Evolutionary conservation across 2,888 invertebrate genomes (phyloP).

Genomic region (Habroteleia sp.): DNA sequence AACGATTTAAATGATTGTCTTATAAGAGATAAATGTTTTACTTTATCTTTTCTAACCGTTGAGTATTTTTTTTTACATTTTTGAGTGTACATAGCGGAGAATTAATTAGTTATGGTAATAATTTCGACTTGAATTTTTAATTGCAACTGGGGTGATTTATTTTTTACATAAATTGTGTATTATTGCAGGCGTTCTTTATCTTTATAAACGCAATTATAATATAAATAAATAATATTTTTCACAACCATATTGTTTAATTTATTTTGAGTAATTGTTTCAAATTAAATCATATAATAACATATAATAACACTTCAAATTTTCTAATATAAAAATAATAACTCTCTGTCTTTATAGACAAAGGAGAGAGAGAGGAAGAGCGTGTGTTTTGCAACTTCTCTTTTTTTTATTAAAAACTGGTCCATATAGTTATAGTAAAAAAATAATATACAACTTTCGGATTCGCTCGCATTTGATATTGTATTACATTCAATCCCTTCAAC

Average conservation of each 20-base stretch:
- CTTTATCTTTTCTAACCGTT: constrained; percentile 35
- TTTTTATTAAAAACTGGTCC: too few species aligned
- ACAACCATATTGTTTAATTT: constrained; percentile 21
- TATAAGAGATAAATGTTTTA: constrained; percentile 32
- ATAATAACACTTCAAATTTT: too few species aligned
- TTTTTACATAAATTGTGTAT: constrained; percentile 49
- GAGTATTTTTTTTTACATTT: constrained; percentile 30
- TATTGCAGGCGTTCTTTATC: constrained; percentile 27
- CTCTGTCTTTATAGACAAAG: too few species aligned
- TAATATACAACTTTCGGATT: too few species aligned
- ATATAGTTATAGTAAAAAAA: too few species aligned
- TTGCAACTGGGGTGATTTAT: constrained; percentile 40
- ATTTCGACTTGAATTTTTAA: constrained; percentile 34
- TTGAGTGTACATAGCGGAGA: constrained; percentile 44
- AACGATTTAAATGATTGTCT: too few species aligned
- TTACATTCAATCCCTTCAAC: too few species aligned
- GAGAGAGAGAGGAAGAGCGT: too few species aligned
- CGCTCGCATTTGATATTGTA: too few species aligned
- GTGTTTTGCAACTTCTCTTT: too few species aligned
- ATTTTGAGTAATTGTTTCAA: constrained; percentile 5
- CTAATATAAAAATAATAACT: too few species aligned
- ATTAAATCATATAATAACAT: too few species aligned
- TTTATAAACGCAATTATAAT: constrained; percentile 21
- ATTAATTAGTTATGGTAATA: constrained; percentile 47
- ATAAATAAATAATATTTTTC: constrained; percentile 17